Base-by-base conservation (phyloP, 1,140 invertebrate species). In the Acromyrmex charruanus region DNA sequence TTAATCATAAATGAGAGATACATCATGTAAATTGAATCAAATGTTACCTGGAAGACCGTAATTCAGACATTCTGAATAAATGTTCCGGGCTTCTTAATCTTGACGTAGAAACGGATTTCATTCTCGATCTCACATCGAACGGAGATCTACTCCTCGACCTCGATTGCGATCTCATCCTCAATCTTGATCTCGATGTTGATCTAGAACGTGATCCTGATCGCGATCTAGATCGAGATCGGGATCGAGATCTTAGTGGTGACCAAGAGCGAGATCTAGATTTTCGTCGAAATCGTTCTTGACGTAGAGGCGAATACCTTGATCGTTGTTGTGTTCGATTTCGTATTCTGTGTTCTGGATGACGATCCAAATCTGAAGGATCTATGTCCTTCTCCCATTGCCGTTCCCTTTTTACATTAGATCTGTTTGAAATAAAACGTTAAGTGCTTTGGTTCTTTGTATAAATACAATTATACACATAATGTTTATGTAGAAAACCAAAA, bases 1-100 rank as follows among this genome's bases (percentile, higher is more conserved):
- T 71, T 51, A 59, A 90, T 55, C 4, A 77, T 2, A 68, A 4
- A 39, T 1, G 16, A 21, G 18, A 2, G 12, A 31, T 14, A 31
- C 10, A 4, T 3, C 28, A 51, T 51, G 3, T 21, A 59, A 44
- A 49, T 65, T 16, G 0, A 21, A 16, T 49, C 16, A 16, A 28
- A 51, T 69, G 77, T 86, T 87, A 94, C 94, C 92, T 94, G 2
- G 93, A 93, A 16, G 90, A 89, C 7, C 90, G 91, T 28, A 87
- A 69, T 89, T 90, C 87, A 2, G 69, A 69, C 21, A 84, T 81
- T 66, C 88, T 66, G 44, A 80, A 61, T 55, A 74, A 86, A 44
- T 89, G 89, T 51, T 93, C 91, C 0, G 92, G 89, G 72, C 89
- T 93, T 49, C 92, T 91, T 4, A 91, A 86, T 72, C 92, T 87